phyloP scores from a whole-genome alignment of 2,113 vertebrate species.

The Aptenodytes patagonicus region DNA sequence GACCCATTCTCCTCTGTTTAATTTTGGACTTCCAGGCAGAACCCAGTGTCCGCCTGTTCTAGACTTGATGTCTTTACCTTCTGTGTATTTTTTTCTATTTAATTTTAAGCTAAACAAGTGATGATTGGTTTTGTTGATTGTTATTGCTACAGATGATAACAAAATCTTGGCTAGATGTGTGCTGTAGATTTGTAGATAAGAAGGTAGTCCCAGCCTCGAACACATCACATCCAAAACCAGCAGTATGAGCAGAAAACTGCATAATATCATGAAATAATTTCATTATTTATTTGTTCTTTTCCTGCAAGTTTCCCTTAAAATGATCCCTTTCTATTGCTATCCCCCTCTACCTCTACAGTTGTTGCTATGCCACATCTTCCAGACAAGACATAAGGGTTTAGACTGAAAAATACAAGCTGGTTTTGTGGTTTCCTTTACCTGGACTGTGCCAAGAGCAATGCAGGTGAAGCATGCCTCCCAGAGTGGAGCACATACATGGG shows the following conservation, averaged over 20 bases:
- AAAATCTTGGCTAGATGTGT: no score
- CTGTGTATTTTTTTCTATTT: neutral
- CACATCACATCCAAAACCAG: neutral
- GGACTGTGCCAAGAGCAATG: neutral
- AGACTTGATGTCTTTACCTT: neutral
- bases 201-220: neutral
- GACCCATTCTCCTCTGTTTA: neutral
- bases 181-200: neutral
- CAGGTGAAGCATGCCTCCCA: neutral
- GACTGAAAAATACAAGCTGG: neutral
- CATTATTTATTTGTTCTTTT: neutral
- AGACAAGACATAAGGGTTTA: neutral
- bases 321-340: no score
- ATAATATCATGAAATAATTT: rapidly evolving
- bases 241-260: neutral
- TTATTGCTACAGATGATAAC: neutral
- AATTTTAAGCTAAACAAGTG: neutral
- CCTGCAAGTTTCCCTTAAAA: neutral
- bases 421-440: neutral
- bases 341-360: neutral
- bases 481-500: neutral
- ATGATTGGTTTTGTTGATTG: neutral
- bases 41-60: neutral
- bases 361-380: neutral
- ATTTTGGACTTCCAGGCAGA: neutral